Conservation (phyloP, 2,888 invertebrate genomes). For the Harmothoe impar region DNA sequence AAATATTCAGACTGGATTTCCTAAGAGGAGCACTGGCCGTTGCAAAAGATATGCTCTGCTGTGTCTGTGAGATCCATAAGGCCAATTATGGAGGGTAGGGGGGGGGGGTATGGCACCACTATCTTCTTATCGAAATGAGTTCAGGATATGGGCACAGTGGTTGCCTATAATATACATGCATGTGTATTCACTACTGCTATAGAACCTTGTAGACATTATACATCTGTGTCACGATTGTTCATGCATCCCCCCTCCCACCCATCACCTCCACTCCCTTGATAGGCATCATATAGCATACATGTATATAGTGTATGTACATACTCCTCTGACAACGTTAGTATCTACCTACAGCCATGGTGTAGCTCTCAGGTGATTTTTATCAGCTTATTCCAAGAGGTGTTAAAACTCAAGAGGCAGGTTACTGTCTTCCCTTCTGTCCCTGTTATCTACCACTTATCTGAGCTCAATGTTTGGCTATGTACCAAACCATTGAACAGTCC, state of each 20-base stretch:
- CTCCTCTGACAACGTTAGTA: neutral
- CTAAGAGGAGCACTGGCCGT: neutral
- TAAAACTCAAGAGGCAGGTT: conserved; percentile 20
- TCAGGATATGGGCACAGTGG: neutral
- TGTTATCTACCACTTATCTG: conserved; percentile 19
- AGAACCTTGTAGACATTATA: neutral
- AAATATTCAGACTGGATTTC: conserved; percentile 16
- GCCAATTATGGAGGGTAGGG: neutral
- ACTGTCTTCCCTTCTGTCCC: neutral
- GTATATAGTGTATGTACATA: neutral
- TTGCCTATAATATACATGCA: neutral
- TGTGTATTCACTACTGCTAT: neutral
- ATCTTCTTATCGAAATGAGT: neutral
- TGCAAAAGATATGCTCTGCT: neutral
- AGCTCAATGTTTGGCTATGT: conserved; percentile 31
- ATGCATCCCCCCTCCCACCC: neutral
- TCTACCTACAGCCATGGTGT: neutral
- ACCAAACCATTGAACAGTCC: conserved; percentile 42
- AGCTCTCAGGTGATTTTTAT: neutral
- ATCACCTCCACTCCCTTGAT: neutral
- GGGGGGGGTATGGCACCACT: neutral
- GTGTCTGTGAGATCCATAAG: neutral
- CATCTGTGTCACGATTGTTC: neutral
- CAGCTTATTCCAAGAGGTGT: neutral
- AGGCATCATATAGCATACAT: neutral